Evolutionary conservation across 2,113 vertebrate species (phyloP).

Genomic region (Strix aluco): DNA sequence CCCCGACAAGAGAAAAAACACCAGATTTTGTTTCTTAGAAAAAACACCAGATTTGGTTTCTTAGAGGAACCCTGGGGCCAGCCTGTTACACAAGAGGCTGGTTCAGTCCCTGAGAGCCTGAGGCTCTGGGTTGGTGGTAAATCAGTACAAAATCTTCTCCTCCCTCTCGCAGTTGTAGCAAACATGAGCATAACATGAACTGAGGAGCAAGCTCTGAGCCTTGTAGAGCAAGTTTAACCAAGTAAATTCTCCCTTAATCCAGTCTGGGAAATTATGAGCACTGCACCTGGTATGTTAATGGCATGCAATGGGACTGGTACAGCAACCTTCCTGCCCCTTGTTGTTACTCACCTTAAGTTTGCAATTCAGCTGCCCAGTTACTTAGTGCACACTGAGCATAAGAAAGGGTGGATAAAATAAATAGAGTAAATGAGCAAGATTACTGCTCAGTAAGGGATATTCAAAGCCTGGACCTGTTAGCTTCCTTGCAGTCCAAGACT

Average conservation of each 20-base stretch:
- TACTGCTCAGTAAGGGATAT: not conserved
- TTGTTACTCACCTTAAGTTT: not conserved
- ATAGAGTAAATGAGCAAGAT: not conserved
- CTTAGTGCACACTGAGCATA: not conserved
- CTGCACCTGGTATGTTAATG: conserved; percentile 40
- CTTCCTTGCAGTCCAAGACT: not conserved
- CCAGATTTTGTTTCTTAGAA: not conserved
- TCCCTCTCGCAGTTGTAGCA: not conserved
- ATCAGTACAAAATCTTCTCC: not conserved
- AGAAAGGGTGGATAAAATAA: not conserved
- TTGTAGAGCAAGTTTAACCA: conserved; percentile 19
- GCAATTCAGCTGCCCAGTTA: not conserved
- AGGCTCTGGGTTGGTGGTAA: not conserved
- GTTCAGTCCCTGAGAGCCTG: not conserved
- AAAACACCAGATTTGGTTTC: not conserved
- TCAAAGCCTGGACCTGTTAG: not conserved
- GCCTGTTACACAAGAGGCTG: not conserved
- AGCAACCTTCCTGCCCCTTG: not conserved
- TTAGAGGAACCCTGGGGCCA: not conserved
- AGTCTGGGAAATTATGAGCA: conserved; percentile 18
- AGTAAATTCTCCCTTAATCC: conserved; percentile 21
- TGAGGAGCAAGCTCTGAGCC: not conserved
- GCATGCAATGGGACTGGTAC: conserved; percentile 10
- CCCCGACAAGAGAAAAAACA: not conserved
- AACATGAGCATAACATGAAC: not conserved